phyloP scores from a whole-genome alignment of 2,113 vertebrate species.

The Sylvietta virens region DNA sequence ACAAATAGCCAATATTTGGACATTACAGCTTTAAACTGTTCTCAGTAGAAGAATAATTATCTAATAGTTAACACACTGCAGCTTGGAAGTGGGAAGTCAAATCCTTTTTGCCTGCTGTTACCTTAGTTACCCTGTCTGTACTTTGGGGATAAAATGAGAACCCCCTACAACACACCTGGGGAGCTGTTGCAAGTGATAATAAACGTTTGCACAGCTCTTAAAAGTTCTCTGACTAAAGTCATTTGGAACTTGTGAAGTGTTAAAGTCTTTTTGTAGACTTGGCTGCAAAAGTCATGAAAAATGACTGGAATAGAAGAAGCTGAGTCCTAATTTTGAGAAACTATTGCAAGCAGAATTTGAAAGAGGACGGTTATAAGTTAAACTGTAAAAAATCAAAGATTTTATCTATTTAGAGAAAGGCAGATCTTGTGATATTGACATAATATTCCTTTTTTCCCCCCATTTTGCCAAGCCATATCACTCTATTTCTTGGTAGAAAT shows the following conservation, averaged over 20 bases:
- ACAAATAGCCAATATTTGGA: conserved; percentile 22
- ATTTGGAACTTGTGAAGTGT: conserved; percentile 9
- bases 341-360: not conserved
- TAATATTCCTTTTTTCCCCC: not conserved
- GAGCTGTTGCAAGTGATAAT: conserved; percentile 22
- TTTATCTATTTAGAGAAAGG: not conserved
- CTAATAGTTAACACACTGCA: conserved; percentile 39
- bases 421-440: not conserved
- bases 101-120: conserved; percentile 42
- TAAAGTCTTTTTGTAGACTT: conserved; percentile 33
- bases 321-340: not conserved
- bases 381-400: not conserved
- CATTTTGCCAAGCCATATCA: not conserved
- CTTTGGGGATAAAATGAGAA: conserved; percentile 20
- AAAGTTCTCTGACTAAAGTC: not conserved
- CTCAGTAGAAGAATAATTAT: not conserved
- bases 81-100: conserved; percentile 54
- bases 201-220: conserved; percentile 21
- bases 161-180: not conserved
- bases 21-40: not conserved
- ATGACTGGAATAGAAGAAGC: conserved; percentile 2
- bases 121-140: conserved; percentile 42
- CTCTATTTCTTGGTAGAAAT: not conserved
- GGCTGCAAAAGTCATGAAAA: not conserved
- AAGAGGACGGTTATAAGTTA: not conserved